Conservation (phyloP, 2,888 invertebrate species). For the Drosophila sordidula region DNA sequence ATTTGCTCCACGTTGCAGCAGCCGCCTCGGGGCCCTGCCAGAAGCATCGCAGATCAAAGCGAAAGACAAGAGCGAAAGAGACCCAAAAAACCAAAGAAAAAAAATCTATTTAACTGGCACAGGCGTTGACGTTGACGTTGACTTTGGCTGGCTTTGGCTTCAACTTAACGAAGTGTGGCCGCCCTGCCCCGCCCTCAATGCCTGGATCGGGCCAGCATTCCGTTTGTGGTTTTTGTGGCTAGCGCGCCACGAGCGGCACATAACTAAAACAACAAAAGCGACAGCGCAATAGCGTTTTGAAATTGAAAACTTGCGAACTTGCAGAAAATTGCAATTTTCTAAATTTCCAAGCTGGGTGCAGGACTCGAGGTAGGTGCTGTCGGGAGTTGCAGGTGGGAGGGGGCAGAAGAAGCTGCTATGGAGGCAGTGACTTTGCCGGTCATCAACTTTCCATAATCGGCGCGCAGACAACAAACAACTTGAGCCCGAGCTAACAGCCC, state of each 20-base stretch:
- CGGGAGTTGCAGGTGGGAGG: too few species aligned
- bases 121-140: constrained; percentile 78
- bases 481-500: constrained; percentile 42
- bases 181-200: constrained; percentile 38
- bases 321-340: constrained; percentile 61
- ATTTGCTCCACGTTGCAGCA: constrained; percentile 72
- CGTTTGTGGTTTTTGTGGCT: constrained; percentile 71
- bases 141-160: constrained; percentile 49
- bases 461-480: constrained; percentile 79
- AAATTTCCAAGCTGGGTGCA: constrained; percentile 22
- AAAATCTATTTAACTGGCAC: constrained; percentile 76
- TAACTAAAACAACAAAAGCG: constrained; percentile 53
- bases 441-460: constrained; percentile 80
- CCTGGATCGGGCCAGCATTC: constrained; percentile 60
- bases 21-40: constrained; percentile 50
- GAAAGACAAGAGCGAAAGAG: constrained; percentile 55
- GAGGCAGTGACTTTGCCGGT: constrained; percentile 45
- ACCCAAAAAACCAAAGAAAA: constrained; percentile 45
- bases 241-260: constrained; percentile 66
- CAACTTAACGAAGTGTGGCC: constrained; percentile 78
- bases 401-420: constrained; percentile 4
- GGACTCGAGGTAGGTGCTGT: not conserved
- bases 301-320: constrained; percentile 64
- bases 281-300: constrained; percentile 48
- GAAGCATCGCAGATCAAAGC: constrained; percentile 70